Percentiles rank a stretch among this genome's conserved stretches.
These are phyloP conservation scores for Smutsia temminckii DNA, from an alignment of 2,797 vertebrate species.

Conservation along the genomic window DNA sequence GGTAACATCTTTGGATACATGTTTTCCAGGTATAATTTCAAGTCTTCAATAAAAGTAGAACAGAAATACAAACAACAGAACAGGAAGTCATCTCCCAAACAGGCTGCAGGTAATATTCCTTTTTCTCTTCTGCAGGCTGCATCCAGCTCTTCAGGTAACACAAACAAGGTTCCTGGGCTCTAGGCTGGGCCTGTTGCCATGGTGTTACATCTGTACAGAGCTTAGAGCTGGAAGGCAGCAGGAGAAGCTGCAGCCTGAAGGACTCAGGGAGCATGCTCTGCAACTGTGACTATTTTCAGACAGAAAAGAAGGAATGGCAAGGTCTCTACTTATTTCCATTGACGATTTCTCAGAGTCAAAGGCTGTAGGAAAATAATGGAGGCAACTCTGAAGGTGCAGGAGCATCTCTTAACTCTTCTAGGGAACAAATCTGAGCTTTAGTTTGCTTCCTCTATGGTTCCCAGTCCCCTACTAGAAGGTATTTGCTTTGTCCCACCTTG, in stretches of 20 bases:
- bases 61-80: slow-evolving; percentile 42
- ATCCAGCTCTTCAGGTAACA: slow-evolving; percentile 75
- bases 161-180: slow-evolving; percentile 84
- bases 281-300: slow-evolving; percentile 69
- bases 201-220: slow-evolving; percentile 83
- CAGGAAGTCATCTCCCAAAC: slow-evolving; percentile 39
- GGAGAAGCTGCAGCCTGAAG: slow-evolving; percentile 60
- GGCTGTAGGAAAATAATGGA: not conserved
- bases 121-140: slow-evolving; percentile 19
- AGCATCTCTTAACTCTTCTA: not conserved
- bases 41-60: slow-evolving; percentile 47
- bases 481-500: not conserved
- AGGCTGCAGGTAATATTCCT: not conserved
- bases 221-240: slow-evolving; percentile 79
- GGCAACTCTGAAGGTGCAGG: not conserved
- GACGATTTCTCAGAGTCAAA: not conserved
- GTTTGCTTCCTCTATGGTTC: not conserved
- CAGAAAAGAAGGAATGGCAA: slow-evolving; percentile 1
- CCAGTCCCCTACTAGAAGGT: not conserved
- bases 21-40: slow-evolving; percentile 63
- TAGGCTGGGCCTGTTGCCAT: slow-evolving; percentile 86
- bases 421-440: slow-evolving; percentile 11
- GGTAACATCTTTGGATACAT: slow-evolving; percentile 65
- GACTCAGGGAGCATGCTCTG: slow-evolving; percentile 57
- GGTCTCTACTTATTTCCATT: not conserved